These are phyloP conservation scores for Phalacrocorax brasilianus DNA, from an alignment of 2,113 vertebrate genomes.

Conservation along the genomic window DNA sequence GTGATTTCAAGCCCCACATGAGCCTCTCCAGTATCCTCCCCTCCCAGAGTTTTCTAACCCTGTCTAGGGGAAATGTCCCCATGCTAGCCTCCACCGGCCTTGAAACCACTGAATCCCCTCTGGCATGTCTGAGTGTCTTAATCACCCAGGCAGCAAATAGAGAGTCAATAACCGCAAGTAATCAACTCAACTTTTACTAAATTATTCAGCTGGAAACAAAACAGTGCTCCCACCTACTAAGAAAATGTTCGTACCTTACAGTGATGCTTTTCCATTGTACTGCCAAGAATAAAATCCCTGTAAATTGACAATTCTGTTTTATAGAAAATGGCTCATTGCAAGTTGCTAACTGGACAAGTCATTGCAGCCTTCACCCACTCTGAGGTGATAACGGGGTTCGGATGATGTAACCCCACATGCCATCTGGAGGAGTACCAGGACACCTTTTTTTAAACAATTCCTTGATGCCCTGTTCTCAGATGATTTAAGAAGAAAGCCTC, in stretches of 20 bases:
- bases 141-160: not conserved
- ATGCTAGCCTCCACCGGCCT: not conserved
- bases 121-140: not conserved
- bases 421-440: not conserved
- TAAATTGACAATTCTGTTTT: not conserved
- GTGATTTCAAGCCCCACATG: not conserved
- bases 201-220: slow-evolving; percentile 10
- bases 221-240: not conserved
- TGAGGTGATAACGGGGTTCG: not conserved
- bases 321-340: not conserved
- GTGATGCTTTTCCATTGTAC: not conserved
- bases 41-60: not conserved
- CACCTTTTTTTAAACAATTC: not conserved
- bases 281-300: not conserved
- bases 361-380: not conserved
- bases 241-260: not conserved
- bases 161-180: not conserved
- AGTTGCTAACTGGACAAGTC: not conserved
- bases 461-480: not conserved
- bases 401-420: not conserved
- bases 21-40: not conserved
- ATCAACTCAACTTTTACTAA: not conserved
- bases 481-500: not conserved
- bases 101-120: not conserved
- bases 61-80: not conserved